Conservation (phyloP, 2,888 invertebrate species). For the Gnatocerus cornutus region DNA sequence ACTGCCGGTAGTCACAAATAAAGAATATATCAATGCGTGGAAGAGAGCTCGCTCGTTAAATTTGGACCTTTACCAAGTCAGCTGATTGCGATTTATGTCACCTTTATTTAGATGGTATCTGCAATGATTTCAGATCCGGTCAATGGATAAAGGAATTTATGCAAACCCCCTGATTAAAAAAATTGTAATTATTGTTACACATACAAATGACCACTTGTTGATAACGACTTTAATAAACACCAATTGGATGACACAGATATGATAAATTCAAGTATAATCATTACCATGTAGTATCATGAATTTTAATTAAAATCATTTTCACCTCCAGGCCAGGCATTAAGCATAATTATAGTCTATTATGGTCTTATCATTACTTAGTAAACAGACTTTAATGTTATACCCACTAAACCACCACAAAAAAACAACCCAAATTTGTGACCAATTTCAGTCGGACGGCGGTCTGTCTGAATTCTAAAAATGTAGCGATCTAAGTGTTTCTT, state of each 20-base stretch:
- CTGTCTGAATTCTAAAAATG: not conserved
- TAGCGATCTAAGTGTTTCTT: not conserved
- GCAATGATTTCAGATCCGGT: not conserved
- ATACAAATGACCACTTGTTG: constrained; percentile 6
- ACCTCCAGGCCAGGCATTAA: constrained; percentile 26
- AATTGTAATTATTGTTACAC: constrained; percentile 3
- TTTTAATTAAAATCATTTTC: constrained; percentile 36
- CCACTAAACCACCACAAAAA: constrained; percentile 2
- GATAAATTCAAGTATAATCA: constrained; percentile 18
- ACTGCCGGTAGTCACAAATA: constrained; percentile 14
- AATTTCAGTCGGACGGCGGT: not conserved
- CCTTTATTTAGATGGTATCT: constrained; percentile 20
- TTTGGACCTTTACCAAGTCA: constrained; percentile 42
- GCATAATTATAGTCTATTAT: constrained; percentile 29
- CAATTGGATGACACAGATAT: constrained; percentile 14
- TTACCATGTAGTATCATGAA: constrained; percentile 17
- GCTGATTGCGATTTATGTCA: constrained; percentile 39
- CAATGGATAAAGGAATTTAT: constrained; percentile 20
- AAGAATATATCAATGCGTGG: constrained; percentile 24
- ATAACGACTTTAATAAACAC: constrained; percentile 8
- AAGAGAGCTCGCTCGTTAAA: constrained; percentile 6
- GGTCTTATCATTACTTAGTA: constrained; percentile 26
- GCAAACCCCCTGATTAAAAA: constrained; percentile 13
- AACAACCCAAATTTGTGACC: not conserved
- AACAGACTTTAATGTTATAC: constrained; percentile 20